Conservation (phyloP, 1,140 invertebrate genomes). For the Brachystomella parvula region DNA sequence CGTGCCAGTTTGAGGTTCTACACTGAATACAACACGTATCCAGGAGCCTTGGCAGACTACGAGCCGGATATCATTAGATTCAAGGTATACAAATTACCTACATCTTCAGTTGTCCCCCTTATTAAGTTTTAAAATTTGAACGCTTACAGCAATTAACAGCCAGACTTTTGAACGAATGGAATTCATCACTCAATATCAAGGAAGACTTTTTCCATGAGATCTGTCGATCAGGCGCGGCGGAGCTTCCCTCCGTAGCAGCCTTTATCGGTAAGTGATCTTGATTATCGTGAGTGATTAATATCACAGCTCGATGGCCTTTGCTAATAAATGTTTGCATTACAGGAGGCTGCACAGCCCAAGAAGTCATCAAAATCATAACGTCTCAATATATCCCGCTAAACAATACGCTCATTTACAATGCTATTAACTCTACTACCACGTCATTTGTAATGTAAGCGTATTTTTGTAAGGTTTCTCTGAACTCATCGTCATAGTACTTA, state of each 20-base stretch:
- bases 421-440: slow-evolving; percentile 74
- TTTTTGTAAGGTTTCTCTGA: too few relatives aligned
- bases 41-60: slow-evolving; percentile 78
- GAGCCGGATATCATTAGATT: slow-evolving; percentile 81
- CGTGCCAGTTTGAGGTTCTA: slow-evolving; percentile 84
- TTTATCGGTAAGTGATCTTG: slow-evolving; percentile 59
- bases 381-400: slow-evolving; percentile 92
- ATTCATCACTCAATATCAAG: slow-evolving; percentile 58
- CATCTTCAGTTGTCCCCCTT: not conserved
- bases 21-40: slow-evolving; percentile 77
- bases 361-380: slow-evolving; percentile 95
- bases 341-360: slow-evolving; percentile 87
- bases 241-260: slow-evolving; percentile 90
- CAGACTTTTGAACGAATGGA: slow-evolving; percentile 58
- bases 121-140: slow-evolving; percentile 16
- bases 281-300: slow-evolving; percentile 6
- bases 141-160: slow-evolving; percentile 1
- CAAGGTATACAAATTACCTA: slow-evolving; percentile 52
- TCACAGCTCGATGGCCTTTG: not conserved
- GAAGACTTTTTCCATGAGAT: slow-evolving; percentile 95
- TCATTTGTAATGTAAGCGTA: slow-evolving; percentile 45
- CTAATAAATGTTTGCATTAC: slow-evolving; percentile 30
- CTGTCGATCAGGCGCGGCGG: slow-evolving; percentile 83
- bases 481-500: too few relatives aligned
- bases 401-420: slow-evolving; percentile 94